A percentile compares a stretch with the other conserved stretches of the same genome.
phyloP scores from a whole-genome alignment of 1,140 invertebrate species.

The Tetragonula clypearis region DNA sequence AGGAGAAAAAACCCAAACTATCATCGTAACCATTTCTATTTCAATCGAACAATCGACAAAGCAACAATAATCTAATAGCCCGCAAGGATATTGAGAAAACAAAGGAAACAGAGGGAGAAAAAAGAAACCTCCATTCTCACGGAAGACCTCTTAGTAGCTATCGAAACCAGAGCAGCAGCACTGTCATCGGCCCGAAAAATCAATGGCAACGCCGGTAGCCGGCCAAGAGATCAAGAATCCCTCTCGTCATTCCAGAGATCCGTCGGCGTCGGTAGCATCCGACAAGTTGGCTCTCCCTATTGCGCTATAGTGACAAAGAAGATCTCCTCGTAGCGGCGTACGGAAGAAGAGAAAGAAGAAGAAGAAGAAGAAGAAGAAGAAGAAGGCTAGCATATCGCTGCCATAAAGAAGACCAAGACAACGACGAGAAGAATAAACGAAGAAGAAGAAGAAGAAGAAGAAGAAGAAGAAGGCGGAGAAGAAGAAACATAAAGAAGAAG shows the following conservation, averaged over 20 bases:
- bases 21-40: no score
- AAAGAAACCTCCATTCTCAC: neutral
- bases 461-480: conserved; percentile 16
- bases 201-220: conserved; percentile 42
- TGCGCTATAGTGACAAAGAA: conserved; percentile 54
- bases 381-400: neutral
- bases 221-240: conserved; percentile 45
- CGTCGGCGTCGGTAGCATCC: conserved; percentile 44
- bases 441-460: neutral
- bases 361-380: conserved; percentile 31
- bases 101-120: neutral
- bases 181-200: conserved; percentile 31
- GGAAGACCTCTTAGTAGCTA: no score
- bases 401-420: neutral
- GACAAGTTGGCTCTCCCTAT: conserved; percentile 30
- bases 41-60: no score
- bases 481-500: conserved; percentile 13
- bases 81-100: no score
- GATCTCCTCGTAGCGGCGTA: no score
- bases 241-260: conserved; percentile 45
- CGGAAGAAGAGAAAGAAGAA: conserved; percentile 1
- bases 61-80: no score
- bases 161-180: neutral
- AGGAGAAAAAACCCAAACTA: no score
- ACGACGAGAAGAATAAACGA: neutral